These are phyloP conservation scores for Rachycentron canadum DNA, from an alignment of 2,797 vertebrate species.

Conservation along the genomic window DNA sequence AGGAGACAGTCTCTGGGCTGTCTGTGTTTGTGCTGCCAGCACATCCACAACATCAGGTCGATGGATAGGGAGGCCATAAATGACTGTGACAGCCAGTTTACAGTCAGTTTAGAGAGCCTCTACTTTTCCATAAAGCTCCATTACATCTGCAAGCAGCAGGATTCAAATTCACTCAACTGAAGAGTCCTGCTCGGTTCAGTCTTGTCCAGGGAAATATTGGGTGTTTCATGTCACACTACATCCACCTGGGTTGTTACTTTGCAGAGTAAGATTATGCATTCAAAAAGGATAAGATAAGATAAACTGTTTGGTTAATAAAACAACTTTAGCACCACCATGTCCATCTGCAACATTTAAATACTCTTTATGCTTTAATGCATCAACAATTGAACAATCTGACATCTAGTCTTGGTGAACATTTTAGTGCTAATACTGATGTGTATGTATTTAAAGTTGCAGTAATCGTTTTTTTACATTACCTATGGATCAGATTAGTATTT, in stretches of 20 bases:
- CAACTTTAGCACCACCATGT: neutral
- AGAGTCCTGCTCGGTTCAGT: constrained; percentile 37
- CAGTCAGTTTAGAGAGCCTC: constrained; percentile 69
- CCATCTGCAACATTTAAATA: neutral
- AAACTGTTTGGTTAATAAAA: neutral
- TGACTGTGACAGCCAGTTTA: constrained; percentile 77
- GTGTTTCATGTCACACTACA: neutral
- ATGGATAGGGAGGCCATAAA: constrained; percentile 71
- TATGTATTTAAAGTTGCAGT: constrained; percentile 9
- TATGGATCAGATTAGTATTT: neutral
- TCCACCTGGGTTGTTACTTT: neutral
- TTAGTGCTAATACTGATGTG: neutral
- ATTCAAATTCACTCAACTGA: constrained; percentile 50
- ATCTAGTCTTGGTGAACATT: constrained; percentile 13
- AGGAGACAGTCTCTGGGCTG: constrained; percentile 71
- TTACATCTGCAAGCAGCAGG: constrained; percentile 59
- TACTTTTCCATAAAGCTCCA: constrained; percentile 60
- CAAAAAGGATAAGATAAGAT: constrained; percentile 19
- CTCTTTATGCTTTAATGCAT: neutral
- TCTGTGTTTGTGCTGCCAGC: constrained; percentile 78
- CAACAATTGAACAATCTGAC: constrained; percentile 1
- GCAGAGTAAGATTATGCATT: neutral
- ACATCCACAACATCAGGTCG: constrained; percentile 76
- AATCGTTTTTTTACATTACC: neutral
- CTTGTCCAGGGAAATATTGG: constrained; percentile 9